Base-by-base conservation (phyloP, 2,888 invertebrate genomes). In the Clusia tigrina region DNA sequence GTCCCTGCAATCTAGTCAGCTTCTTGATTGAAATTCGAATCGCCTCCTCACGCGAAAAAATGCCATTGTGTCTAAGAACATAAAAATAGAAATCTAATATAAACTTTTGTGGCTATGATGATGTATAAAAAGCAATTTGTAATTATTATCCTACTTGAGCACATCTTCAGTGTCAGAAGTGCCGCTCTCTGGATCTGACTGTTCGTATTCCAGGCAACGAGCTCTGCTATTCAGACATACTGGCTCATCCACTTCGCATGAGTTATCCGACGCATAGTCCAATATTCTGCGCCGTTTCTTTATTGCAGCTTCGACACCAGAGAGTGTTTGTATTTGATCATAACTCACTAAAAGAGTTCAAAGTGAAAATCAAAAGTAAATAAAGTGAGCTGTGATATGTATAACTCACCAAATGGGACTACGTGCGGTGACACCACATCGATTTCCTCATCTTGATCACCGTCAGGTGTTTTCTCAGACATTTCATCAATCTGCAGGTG, bases 31-130 rank as follows among this genome's bases (percentile, higher is more conserved):
- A 89, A 32, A 93, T 89, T 25, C 88, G 86, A 2, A 93, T 90
- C 0, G 93, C 92, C 81, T 96, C 96, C 76, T 96, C 94, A 0
- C 92, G 91, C 0, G 96, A 95, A 80, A 90, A 96, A 0, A 95
- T 90, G 12, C 94, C 94, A 0, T 95, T 94, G 79, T 92, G 91
- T 84, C 95, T 95, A 83, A 54, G 84, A 83, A 76, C 15, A 52
- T 17, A 18, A 42, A 53, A n/a, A 59, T 15, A 1, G 15, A 17
- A 55, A n/a, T 54, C n/a, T 2, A 38, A 12, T 52, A 3, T 6
- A 24, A 3, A 17, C 2, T 25, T 10, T 17, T 15, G 38, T 1
- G 1, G 32, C 37, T n/a, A n/a, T n/a, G n/a, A n/a, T n/a, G n/a
- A 55, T 24, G 2, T 1, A 32, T 38, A 2, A 2, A n/a, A 58